Evolutionary conservation across 2,113 vertebrate genomes (phyloP).

Genomic region (Potamarius usumacintae): DNA sequence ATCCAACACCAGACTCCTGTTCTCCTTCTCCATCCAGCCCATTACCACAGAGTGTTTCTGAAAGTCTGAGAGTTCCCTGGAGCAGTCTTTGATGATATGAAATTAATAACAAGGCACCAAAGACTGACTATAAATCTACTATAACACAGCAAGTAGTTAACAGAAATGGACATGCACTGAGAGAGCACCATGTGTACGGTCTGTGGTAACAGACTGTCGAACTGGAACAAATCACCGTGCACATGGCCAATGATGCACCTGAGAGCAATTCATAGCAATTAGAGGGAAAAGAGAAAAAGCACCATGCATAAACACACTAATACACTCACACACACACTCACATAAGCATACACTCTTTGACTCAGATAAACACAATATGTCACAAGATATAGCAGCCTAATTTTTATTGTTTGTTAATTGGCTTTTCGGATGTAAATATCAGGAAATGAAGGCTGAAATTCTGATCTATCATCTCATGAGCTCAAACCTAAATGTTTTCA

Average conservation of each 20-base stretch:
- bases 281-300: constrained; percentile 11
- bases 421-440: background rate
- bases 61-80: background rate
- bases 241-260: constrained; percentile 17
- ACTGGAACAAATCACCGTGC: constrained; percentile 11
- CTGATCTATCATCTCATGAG: background rate
- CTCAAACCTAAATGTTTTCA: too few species aligned
- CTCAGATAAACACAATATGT: constrained; percentile 9
- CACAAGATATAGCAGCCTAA: background rate
- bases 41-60: constrained; percentile 7
- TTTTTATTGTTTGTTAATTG: background rate
- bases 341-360: background rate
- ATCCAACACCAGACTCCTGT: background rate
- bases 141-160: background rate
- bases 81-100: background rate
- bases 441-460: background rate
- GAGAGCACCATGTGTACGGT: background rate
- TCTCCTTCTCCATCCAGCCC: background rate
- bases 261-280: constrained; percentile 29
- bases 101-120: background rate
- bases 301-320: constrained; percentile 1
- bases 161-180: background rate
- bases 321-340: background rate
- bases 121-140: background rate
- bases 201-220: background rate